phyloP scores from a whole-genome alignment of 2,113 vertebrate species.

The Epinephelus lanceolatus region DNA sequence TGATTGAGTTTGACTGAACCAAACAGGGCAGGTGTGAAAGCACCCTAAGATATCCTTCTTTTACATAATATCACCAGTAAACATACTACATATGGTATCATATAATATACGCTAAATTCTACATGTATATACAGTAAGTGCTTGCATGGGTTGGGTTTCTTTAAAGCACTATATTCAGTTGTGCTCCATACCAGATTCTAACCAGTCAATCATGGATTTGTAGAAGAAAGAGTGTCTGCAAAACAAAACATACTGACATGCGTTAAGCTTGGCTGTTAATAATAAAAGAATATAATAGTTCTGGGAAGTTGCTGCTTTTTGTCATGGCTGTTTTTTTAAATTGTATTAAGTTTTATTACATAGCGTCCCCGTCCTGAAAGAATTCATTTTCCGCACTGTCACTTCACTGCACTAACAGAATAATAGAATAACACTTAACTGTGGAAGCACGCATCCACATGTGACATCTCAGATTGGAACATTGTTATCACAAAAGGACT shows the following conservation, averaged over 20 bases:
- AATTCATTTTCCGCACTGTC: background rate
- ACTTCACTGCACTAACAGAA: slow-evolving; percentile 1
- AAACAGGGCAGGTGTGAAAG: too few species aligned
- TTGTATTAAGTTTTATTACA: background rate
- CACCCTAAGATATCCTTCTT: background rate
- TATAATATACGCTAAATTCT: background rate
- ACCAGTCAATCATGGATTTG: background rate
- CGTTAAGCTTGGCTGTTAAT: background rate
- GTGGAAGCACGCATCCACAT: background rate
- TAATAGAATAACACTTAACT: slow-evolving; percentile 1
- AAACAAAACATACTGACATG: background rate
- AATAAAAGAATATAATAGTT: background rate
- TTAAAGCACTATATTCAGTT: background rate
- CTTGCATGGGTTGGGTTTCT: background rate
- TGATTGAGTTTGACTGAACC: too few species aligned
- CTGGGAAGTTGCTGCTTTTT: background rate
- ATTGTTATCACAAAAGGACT: slow-evolving; percentile 20
- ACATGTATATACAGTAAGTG: background rate
- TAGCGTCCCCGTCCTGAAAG: background rate
- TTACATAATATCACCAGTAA: background rate
- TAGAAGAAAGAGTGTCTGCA: too few species aligned
- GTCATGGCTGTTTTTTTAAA: background rate
- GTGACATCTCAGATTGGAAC: slow-evolving; percentile 27
- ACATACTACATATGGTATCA: background rate
- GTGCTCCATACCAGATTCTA: background rate